Percentiles rank a stretch among this genome's conserved stretches.
Conservation (phyloP, 2,113 vertebrate genomes). For the Sinocyclocheilus anshuiensis region DNA sequence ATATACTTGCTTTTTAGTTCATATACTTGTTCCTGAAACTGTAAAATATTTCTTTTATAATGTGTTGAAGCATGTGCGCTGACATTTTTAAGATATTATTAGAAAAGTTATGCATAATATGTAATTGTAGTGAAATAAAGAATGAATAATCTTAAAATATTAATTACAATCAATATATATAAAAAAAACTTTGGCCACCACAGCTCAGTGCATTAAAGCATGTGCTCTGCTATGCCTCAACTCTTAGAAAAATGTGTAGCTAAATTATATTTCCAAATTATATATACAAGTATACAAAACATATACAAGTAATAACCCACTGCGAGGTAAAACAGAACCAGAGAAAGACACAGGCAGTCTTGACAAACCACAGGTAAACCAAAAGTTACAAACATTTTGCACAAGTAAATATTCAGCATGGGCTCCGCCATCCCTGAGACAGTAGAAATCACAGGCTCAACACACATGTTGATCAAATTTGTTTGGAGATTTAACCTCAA, state of each 20-base stretch:
- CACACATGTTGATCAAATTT: conserved; percentile 50
- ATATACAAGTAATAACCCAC: not conserved
- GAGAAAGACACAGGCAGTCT: not conserved
- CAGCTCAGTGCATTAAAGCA: not conserved
- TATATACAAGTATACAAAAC: not conserved
- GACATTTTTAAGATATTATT: not conserved
- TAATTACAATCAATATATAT: not conserved
- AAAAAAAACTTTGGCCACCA: not conserved
- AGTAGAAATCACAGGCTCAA: conserved; percentile 47
- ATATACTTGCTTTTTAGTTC: too few relatives aligned
- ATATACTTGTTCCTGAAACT: too few relatives aligned
- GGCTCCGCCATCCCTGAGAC: conserved; percentile 30
- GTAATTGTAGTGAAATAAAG: not conserved
- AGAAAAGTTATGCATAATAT: not conserved
- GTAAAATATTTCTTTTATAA: too few relatives aligned
- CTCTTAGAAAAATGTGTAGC: not conserved
- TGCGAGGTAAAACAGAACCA: not conserved
- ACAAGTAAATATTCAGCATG: conserved; percentile 54
- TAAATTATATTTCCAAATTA: not conserved
- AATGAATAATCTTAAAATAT: not conserved
- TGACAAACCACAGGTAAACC: not conserved
- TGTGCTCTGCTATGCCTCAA: not conserved
- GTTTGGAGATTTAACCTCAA: conserved; percentile 46
- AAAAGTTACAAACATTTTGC: not conserved
- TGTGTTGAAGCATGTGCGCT: too few relatives aligned